Evolutionary conservation across 2,797 vertebrate species (phyloP).

Genomic region (Schizothorax lantsangensis): DNA sequence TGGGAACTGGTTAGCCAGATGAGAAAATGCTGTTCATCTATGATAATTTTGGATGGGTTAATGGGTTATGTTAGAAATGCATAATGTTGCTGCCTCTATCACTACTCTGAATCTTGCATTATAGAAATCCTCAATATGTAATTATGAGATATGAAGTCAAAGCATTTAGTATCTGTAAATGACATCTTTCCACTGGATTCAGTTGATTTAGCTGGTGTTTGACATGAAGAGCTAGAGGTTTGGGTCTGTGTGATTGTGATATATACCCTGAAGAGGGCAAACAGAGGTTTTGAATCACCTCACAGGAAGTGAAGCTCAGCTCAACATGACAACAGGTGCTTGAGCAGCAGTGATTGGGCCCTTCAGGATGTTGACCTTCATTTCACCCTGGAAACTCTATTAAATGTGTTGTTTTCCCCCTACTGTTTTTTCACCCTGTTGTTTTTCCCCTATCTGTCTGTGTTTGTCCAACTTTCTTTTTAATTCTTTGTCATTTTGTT

Average conservation of each 20-base stretch:
- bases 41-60: background rate
- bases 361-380: background rate
- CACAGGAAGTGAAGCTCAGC: background rate
- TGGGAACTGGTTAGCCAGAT: background rate
- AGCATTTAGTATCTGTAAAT: background rate
- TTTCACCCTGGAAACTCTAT: background rate
- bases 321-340: background rate
- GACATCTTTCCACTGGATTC: background rate
- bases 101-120: background rate
- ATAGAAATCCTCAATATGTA: background rate
- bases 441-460: background rate
- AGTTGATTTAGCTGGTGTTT: background rate
- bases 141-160: background rate
- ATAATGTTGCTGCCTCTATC: background rate
- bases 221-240: constrained; percentile 1
- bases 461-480: background rate
- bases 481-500: background rate
- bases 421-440: background rate
- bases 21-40: background rate
- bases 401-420: background rate
- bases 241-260: background rate
- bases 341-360: background rate
- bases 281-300: background rate
- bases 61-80: background rate
- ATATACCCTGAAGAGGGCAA: background rate